Percentiles rank a stretch among this genome's conserved stretches.
Evolutionary conservation across 2,888 invertebrate genomes (phyloP).

Genomic region (Cantharis rustica): DNA sequence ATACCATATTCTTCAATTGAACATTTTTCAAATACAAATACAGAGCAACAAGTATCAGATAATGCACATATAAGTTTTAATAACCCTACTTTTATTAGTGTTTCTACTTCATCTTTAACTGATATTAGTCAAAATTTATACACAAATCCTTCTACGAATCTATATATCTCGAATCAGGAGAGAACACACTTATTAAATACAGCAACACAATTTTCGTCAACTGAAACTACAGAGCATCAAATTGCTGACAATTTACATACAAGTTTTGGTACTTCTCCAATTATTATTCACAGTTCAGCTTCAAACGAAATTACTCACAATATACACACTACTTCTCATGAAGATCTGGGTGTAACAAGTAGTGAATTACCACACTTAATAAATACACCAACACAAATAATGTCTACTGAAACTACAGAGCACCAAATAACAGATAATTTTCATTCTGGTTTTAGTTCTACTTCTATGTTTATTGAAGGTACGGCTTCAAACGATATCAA

Average conservation of each 20-base stretch:
- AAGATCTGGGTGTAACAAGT: background rate
- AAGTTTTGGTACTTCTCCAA: background rate
- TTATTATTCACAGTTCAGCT: background rate
- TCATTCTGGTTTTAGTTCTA: background rate
- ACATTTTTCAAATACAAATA: no score
- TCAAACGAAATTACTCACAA: background rate
- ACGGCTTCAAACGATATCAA: background rate
- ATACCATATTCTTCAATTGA: background rate
- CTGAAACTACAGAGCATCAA: no score
- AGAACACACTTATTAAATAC: no score
- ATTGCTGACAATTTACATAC: background rate
- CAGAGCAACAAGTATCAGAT: no score
- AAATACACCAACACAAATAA: background rate
- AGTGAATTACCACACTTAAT: background rate
- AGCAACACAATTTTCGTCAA: no score
- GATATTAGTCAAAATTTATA: background rate
- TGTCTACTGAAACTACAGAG: background rate
- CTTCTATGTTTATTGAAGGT: background rate
- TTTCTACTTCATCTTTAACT: background rate
- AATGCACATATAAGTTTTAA: no score
- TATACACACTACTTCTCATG: background rate
- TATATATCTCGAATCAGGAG: no score
- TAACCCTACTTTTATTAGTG: no score
- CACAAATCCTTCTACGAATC: no score
- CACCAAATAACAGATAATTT: background rate